A percentile compares a stretch with the other conserved stretches of the same genome.
Conservation (phyloP, 2,888 invertebrate species). For the Eurytoma californica region DNA sequence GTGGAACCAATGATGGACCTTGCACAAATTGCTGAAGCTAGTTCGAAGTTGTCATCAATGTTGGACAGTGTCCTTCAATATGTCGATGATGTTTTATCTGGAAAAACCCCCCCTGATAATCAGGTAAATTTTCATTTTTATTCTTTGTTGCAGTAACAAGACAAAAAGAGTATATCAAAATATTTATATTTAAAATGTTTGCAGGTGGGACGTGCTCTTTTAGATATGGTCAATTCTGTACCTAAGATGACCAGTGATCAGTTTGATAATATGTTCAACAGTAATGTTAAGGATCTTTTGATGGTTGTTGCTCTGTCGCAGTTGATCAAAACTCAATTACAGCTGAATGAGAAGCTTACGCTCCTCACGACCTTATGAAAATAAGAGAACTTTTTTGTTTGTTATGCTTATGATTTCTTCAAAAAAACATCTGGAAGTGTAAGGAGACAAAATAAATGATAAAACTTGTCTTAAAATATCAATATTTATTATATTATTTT, state of each 20-base stretch:
- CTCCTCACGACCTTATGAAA: conserved; percentile 83
- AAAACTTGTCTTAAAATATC: conserved; percentile 39
- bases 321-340: conserved; percentile 96
- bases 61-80: conserved; percentile 88
- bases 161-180: neutral
- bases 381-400: conserved; percentile 25
- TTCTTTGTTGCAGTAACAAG: neutral
- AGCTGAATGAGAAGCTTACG: conserved; percentile 96
- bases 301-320: conserved; percentile 98
- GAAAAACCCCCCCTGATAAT: conserved; percentile 83
- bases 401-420: conserved; percentile 22
- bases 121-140: conserved; percentile 75
- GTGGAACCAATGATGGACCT: conserved; percentile 85
- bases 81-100: conserved; percentile 94
- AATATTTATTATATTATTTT: conserved; percentile 55
- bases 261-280: conserved; percentile 96
- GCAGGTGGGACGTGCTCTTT: conserved; percentile 87
- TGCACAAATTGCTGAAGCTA: conserved; percentile 91
- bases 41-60: conserved; percentile 84
- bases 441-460: conserved; percentile 27
- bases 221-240: conserved; percentile 93
- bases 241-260: conserved; percentile 93
- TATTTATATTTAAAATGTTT: conserved; percentile 23
- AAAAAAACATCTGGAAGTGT: conserved; percentile 22
- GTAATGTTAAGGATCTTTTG: conserved; percentile 96